Conservation (phyloP, 2,113 vertebrate genomes). For the Mormoops blainvillei region DNA sequence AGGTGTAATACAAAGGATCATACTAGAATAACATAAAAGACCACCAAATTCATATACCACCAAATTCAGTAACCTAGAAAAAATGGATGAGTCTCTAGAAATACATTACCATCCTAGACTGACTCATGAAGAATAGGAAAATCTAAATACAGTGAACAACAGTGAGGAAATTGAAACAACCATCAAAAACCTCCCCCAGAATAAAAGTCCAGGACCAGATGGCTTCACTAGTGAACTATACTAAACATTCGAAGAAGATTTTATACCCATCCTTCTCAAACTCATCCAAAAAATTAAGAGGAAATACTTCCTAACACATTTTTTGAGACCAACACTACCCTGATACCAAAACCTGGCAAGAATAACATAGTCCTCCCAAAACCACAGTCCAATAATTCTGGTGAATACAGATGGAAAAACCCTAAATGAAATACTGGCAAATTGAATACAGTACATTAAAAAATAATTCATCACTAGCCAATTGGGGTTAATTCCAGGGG, state of each 20-base stretch:
- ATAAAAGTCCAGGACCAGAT: not conserved
- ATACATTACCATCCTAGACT: not conserved
- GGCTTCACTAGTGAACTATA: not conserved
- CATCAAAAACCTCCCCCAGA: not conserved
- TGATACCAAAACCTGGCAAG: not conserved
- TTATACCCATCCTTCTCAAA: not conserved
- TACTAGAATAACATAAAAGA: not conserved
- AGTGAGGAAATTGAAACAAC: not conserved
- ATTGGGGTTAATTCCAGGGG: not conserved
- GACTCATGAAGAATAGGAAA: not conserved
- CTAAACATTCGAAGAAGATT: not conserved
- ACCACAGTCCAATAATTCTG: not conserved
- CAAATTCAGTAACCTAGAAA: not conserved
- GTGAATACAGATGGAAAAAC: not conserved
- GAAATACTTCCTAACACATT: not conserved
- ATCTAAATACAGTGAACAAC: not conserved
- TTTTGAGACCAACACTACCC: not conserved
- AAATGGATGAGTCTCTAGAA: not conserved
- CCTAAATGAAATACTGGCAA: not conserved
- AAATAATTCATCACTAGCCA: not conserved
- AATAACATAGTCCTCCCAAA: not conserved
- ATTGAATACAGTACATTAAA: not conserved
- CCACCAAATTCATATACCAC: not conserved
- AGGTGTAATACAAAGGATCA: not conserved
- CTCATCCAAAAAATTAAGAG: not conserved